Evolutionary conservation across 1,140 invertebrate genomes (phyloP), one percentile per base, ranked within the genome.

Genomic region (Conus betulinus): DNA sequence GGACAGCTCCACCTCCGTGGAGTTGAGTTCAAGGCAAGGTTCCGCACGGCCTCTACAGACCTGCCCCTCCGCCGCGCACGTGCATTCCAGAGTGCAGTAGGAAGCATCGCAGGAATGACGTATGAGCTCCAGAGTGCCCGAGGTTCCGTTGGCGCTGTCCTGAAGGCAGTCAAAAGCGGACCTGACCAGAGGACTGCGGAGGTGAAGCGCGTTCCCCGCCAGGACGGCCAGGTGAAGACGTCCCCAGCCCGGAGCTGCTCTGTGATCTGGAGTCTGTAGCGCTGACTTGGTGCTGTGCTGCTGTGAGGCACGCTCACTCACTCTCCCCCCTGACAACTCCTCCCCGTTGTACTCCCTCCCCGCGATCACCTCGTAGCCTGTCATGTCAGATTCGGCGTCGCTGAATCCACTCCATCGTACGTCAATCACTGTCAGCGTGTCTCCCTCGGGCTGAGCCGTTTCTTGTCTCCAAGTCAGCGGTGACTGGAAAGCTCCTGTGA

Each of bases 1-100:
- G 13, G 60, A 20, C 6, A 23, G 25, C 3, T 6, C 27, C 6
- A 67, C 8, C 63, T n/a, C 27, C 25, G 63, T 52, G 39, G n/a
- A 15, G n/a, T 52, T n/a, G 23, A 85, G 57, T 39, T 85, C 25
- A 10, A n/a, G 3, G n/a, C 84, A 85, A 25, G 84, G 17, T 23
- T 25, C 13, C 71, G 20, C 15, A n/a, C 17, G 27, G 6, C 25
- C 5, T 13, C n/a, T 52, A 84, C 92, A 93, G 63, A 89, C n/a
- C 87, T 86, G 76, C 11, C 92, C 91, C 13, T n/a, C 25, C 67
- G 89, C 85, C 20, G 90, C 90, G 87, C 92, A 93, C 10, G 92
- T n/a, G 76, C 92, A 93, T 15, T 92, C 91, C 6, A 84, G 87
- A 5, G 89, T 90, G 84, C 92, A 93, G 85, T 89, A 92, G 23